Conservation (phyloP, 1,140 invertebrate genomes). For the Euwallacea fornicatus region DNA sequence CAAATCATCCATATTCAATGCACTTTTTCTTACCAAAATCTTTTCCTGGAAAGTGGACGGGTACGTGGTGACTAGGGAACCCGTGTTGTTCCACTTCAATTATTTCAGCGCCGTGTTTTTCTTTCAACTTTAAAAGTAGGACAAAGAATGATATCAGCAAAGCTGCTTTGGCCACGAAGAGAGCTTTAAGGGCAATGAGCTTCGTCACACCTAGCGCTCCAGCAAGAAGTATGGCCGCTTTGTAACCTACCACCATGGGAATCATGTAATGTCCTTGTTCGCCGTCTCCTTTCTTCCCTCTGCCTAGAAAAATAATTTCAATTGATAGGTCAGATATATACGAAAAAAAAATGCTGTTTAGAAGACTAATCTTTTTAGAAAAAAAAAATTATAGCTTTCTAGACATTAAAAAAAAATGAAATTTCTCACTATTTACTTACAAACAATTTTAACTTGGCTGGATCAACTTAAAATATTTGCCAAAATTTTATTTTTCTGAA, state of each 20-base stretch:
- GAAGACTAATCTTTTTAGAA: too few species aligned
- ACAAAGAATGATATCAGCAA: constrained; percentile 61
- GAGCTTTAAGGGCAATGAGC: constrained; percentile 62
- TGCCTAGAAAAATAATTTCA: constrained; percentile 43
- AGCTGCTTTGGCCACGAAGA: constrained; percentile 64
- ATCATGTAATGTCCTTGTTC: constrained; percentile 43
- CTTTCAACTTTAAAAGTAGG: constrained; percentile 48
- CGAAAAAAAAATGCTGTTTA: too few species aligned
- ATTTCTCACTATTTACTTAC: too few species aligned
- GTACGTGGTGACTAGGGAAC: constrained; percentile 3
- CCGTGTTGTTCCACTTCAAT: constrained; percentile 41
- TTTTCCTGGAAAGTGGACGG: constrained; percentile 17
- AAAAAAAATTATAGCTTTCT: too few species aligned
- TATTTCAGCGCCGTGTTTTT: constrained; percentile 7
- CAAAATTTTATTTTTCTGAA: too few species aligned
- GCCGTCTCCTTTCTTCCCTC: constrained; percentile 55
- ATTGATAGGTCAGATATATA: background rate
- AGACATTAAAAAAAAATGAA: too few species aligned
- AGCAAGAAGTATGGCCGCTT: constrained; percentile 61
- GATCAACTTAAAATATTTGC: too few species aligned
- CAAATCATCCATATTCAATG: too few species aligned
- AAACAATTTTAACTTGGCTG: too few species aligned
- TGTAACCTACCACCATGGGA: constrained; percentile 64
- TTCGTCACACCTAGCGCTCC: constrained; percentile 61
- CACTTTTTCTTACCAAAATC: constrained; percentile 10